These are phyloP conservation scores for Carcina quercana DNA, from an alignment of 2,888 invertebrate genomes.

Conservation along the genomic window DNA sequence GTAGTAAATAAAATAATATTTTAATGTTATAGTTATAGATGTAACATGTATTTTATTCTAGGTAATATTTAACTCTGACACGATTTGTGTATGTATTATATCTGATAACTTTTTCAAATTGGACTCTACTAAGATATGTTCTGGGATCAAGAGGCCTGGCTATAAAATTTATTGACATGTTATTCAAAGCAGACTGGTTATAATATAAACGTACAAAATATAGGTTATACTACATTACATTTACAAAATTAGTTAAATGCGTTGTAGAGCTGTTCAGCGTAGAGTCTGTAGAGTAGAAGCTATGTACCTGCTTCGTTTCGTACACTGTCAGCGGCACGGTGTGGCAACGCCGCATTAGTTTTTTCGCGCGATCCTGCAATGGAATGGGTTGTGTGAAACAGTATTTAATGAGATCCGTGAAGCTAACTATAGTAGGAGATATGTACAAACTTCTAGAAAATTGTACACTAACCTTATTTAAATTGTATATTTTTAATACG, in stretches of 20 bases:
- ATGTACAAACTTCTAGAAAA: too few relatives aligned
- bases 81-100: conserved; percentile 1
- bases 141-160: conserved; percentile 55
- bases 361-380: conserved; percentile 58
- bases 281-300: conserved; percentile 54
- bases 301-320: conserved; percentile 60
- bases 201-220: conserved; percentile 48
- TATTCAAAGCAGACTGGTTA: conserved; percentile 51
- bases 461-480: too few relatives aligned
- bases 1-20: too few relatives aligned
- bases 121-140: conserved; percentile 40
- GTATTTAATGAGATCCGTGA: conserved; percentile 33
- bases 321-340: conserved; percentile 62
- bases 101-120: conserved; percentile 30
- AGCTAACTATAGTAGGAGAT: conserved; percentile 26
- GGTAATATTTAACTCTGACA: too few relatives aligned
- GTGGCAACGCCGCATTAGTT: conserved; percentile 68
- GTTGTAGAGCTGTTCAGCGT: conserved; percentile 25
- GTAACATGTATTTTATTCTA: too few relatives aligned
- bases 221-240: too few relatives aligned
- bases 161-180: conserved; percentile 29
- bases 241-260: too few relatives aligned
- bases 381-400: conserved; percentile 49
- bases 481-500: too few relatives aligned
- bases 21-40: too few relatives aligned